phyloP scores from a whole-genome alignment of 2,888 invertebrate genomes.

The Hesperia comma region DNA sequence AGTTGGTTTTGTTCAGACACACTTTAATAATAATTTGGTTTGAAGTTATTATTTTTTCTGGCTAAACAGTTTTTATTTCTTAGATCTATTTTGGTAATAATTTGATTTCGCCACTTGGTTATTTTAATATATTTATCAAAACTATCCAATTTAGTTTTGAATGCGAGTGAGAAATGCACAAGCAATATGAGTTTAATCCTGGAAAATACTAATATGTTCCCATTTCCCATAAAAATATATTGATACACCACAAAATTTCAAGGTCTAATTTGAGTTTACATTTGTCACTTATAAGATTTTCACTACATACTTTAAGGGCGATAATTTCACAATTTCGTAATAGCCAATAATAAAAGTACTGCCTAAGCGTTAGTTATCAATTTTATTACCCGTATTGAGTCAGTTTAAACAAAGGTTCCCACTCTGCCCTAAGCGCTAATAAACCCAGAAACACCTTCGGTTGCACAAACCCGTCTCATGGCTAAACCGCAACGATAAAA shows the following conservation, averaged over 20 bases:
- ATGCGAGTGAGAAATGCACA: too few relatives aligned
- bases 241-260: too few relatives aligned
- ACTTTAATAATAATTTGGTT: background rate
- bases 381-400: conserved; percentile 66
- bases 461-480: conserved; percentile 74
- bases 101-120: too few relatives aligned
- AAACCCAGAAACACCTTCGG: conserved; percentile 79
- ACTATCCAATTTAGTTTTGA: too few relatives aligned
- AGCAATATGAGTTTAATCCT: too few relatives aligned
- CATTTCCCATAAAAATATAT: too few relatives aligned
- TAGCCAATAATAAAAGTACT: background rate
- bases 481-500: conserved; percentile 77
- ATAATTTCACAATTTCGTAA: background rate
- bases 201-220: too few relatives aligned
- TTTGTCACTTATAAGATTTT: background rate
- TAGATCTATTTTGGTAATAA: too few relatives aligned
- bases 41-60: too few relatives aligned
- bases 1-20: conserved; percentile 28
- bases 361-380: conserved; percentile 48
- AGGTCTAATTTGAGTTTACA: too few relatives aligned
- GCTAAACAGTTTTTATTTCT: too few relatives aligned
- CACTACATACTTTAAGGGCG: background rate
- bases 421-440: conserved; percentile 73
- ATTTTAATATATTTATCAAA: too few relatives aligned
- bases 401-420: conserved; percentile 73